These are phyloP conservation scores for Semaprochilodus insignis DNA, from an alignment of 2,797 vertebrate genomes.

Conservation along the genomic window DNA sequence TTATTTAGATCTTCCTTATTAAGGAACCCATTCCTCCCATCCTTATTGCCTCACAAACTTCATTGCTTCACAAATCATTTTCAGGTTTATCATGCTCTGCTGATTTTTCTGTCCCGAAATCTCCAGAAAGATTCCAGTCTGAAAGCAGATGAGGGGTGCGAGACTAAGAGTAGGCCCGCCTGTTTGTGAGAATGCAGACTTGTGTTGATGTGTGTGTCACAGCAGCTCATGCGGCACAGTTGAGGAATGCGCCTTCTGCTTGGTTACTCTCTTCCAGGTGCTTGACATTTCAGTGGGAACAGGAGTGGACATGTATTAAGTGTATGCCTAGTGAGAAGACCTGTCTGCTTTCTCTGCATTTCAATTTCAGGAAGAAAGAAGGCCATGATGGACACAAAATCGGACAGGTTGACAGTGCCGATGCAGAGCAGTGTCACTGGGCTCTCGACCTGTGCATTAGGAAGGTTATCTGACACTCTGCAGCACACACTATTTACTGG, in stretches of 20 bases:
- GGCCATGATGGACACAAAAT: conserved; percentile 47
- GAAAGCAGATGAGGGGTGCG: conserved; percentile 11
- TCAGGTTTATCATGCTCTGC: conserved; percentile 43
- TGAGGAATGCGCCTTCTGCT: conserved; percentile 44
- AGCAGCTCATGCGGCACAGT: background rate
- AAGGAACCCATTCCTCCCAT: conserved; percentile 44
- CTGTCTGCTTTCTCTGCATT: conserved; percentile 46
- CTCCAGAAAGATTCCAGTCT: conserved; percentile 23
- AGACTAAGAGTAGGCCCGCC: background rate
- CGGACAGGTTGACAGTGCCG: conserved; percentile 58
- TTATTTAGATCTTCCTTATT: conserved; percentile 58
- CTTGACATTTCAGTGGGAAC: conserved; percentile 46
- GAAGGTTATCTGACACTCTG: conserved; percentile 57
- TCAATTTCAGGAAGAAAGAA: conserved; percentile 56
- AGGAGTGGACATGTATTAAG: conserved; percentile 50
- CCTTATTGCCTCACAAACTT: conserved; percentile 52
- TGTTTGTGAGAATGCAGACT: conserved; percentile 1
- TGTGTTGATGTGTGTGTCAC: conserved; percentile 36
- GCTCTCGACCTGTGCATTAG: conserved; percentile 47
- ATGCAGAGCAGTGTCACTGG: conserved; percentile 51
- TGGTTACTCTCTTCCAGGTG: conserved; percentile 38
- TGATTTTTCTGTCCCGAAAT: conserved; percentile 30
- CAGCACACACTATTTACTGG: conserved; percentile 46
- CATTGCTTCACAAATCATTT: no score
- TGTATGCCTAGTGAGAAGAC: conserved; percentile 39